These are phyloP conservation scores for Synanceia verrucosa DNA, from an alignment of 2,797 vertebrate genomes.

Conservation along the genomic window DNA sequence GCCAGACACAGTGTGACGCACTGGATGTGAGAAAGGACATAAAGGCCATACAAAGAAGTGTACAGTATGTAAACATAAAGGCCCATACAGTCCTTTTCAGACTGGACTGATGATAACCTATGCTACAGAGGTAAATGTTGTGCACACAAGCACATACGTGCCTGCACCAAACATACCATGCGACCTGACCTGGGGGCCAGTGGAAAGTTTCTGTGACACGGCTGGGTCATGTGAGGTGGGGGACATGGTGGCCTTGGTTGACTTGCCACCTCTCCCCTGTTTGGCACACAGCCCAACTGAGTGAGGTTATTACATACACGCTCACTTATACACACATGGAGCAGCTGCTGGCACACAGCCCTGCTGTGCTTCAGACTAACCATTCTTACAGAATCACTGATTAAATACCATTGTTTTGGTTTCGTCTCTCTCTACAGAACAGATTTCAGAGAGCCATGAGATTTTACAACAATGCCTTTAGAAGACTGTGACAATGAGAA, in stretches of 20 bases:
- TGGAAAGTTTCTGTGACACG: conserved; percentile 67
- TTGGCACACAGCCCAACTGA: conserved; percentile 49
- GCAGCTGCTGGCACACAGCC: not conserved
- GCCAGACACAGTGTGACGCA: not conserved
- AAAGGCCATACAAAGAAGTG: not conserved
- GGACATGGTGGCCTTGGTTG: conserved; percentile 45
- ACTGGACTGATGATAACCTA: not conserved
- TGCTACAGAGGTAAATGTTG: not conserved
- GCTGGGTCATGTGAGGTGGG: conserved; percentile 62
- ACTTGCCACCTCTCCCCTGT: conserved; percentile 51
- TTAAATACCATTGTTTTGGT: too few relatives aligned
- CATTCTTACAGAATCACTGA: not conserved
- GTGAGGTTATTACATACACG: conserved; percentile 23
- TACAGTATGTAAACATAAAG: not conserved
- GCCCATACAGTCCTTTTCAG: not conserved
- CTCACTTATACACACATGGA: not conserved
- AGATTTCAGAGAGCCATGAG: not conserved
- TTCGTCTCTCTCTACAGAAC: not conserved
- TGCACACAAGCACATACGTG: not conserved
- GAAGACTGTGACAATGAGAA: not conserved
- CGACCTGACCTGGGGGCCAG: conserved; percentile 51
- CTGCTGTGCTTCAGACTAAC: not conserved
- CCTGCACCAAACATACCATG: conserved; percentile 16
- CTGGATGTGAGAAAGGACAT: not conserved
- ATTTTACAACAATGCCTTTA: not conserved